A percentile compares a stretch with the other conserved stretches of the same genome.
Conservation (phyloP, 2,888 invertebrate genomes). For the Apocheima hispidaria region DNA sequence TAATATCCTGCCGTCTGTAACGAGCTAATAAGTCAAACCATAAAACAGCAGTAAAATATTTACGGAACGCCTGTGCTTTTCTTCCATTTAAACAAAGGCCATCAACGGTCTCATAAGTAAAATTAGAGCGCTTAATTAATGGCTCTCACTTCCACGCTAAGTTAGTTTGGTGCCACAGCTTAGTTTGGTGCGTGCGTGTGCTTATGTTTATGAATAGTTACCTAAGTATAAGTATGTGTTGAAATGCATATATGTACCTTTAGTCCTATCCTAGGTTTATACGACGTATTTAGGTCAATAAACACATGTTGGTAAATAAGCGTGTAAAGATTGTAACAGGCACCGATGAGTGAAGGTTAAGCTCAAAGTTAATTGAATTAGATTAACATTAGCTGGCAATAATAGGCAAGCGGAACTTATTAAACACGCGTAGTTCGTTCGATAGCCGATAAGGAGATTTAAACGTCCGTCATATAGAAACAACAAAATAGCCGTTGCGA, state of each 20-base stretch:
- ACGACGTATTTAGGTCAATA: background rate
- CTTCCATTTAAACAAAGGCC: conserved; percentile 33
- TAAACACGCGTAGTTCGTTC: conserved; percentile 50
- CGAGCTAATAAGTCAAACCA: conserved; percentile 64
- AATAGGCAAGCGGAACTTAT: conserved; percentile 57
- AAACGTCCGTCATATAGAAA: conserved; percentile 30
- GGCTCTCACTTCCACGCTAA: background rate
- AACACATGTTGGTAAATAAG: background rate
- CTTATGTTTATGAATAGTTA: too few species aligned
- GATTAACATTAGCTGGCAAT: conserved; percentile 43
- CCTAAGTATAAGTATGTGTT: background rate
- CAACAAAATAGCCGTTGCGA: conserved; percentile 33
- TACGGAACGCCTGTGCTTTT: conserved; percentile 56
- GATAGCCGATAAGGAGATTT: conserved; percentile 53
- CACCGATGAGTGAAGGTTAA: conserved; percentile 34
- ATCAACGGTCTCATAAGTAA: conserved; percentile 12
- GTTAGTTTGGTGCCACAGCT: too few species aligned
- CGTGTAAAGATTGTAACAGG: background rate
- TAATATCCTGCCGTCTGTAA: conserved; percentile 76
- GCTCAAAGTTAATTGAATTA: conserved; percentile 49
- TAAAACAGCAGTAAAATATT: conserved; percentile 70
- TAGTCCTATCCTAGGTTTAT: too few species aligned
- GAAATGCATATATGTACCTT: too few species aligned
- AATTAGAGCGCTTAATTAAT: conserved; percentile 17
- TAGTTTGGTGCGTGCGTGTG: too few species aligned